Percentiles rank a stretch among this genome's conserved stretches.
These are phyloP conservation scores for Campoplex capitator DNA, from an alignment of 2,888 invertebrate species.

Conservation along the genomic window DNA sequence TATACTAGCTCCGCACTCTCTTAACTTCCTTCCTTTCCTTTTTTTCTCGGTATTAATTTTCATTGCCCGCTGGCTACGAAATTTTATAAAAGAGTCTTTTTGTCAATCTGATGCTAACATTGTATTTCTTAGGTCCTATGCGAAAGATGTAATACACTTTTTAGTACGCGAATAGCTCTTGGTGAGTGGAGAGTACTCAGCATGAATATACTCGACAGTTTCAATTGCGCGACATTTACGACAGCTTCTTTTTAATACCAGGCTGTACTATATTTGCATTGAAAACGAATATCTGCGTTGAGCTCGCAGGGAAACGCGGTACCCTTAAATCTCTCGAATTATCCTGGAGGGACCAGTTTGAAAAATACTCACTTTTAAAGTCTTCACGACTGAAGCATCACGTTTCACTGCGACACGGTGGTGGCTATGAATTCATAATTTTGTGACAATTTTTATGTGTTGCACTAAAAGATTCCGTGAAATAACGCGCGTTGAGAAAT, in stretches of 20 bases:
- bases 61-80: neutral
- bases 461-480: neutral
- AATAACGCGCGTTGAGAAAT: neutral
- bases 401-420: neutral
- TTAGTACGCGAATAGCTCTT: slow-evolving; percentile 25
- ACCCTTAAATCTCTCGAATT: neutral
- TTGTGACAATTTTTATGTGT: neutral
- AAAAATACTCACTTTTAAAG: neutral
- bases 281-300: neutral
- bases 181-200: neutral
- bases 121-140: neutral
- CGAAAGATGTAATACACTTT: slow-evolving; percentile 1
- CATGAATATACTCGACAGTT: slow-evolving; percentile 32
- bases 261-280: slow-evolving; percentile 1
- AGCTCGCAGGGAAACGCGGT: neutral
- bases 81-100: neutral
- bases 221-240: slow-evolving; percentile 37
- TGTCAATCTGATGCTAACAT: neutral
- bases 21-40: neutral
- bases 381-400: neutral
- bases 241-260: slow-evolving; percentile 27
- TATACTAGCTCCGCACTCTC: neutral
- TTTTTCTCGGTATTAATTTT: neutral
- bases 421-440: neutral
- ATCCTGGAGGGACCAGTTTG: neutral